A percentile compares a stretch with the other conserved stretches of the same genome.
Conservation (phyloP, 2,888 invertebrate genomes). For the Chymomyza caudatula region DNA sequence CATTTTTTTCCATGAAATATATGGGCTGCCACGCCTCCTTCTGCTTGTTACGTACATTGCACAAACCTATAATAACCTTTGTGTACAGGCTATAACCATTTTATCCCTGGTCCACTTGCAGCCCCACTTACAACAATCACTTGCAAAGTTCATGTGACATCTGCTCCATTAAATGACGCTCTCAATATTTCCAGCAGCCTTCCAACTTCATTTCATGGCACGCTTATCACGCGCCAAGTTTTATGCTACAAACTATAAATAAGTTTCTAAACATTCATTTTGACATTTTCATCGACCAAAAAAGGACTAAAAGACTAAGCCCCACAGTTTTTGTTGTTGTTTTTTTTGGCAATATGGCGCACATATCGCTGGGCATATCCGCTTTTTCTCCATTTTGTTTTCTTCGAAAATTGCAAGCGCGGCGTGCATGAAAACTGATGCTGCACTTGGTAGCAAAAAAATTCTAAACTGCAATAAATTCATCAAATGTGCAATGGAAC, state of each 20-base stretch:
- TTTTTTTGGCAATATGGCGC: slow-evolving; percentile 24
- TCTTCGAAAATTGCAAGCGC: slow-evolving; percentile 51
- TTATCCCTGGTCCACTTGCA: too few relatives aligned
- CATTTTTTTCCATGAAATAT: too few relatives aligned
- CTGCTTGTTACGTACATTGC: too few relatives aligned
- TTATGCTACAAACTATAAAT: slow-evolving; percentile 61
- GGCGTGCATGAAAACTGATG: slow-evolving; percentile 44
- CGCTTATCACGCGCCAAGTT: slow-evolving; percentile 52
- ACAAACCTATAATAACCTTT: too few relatives aligned
- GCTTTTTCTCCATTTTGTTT: slow-evolving; percentile 22
- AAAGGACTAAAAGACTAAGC: slow-evolving; percentile 17
- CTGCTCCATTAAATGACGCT: too few relatives aligned
- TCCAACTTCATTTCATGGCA: slow-evolving; percentile 51
- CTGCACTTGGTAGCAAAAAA: slow-evolving; percentile 32
- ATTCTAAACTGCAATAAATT: slow-evolving; percentile 77
- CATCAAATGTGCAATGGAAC: slow-evolving; percentile 77
- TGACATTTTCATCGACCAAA: slow-evolving; percentile 57
- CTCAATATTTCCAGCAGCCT: neutral
- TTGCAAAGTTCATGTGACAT: neutral
- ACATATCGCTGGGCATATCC: slow-evolving; percentile 19
- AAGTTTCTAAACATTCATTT: slow-evolving; percentile 70
- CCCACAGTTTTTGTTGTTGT: slow-evolving; percentile 4
- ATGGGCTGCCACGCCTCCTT: too few relatives aligned
- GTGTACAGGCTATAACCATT: too few relatives aligned
- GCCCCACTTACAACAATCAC: neutral